Conservation (phyloP, 2,888 invertebrate species). For the Amblyjoppa fuscipennis region DNA sequence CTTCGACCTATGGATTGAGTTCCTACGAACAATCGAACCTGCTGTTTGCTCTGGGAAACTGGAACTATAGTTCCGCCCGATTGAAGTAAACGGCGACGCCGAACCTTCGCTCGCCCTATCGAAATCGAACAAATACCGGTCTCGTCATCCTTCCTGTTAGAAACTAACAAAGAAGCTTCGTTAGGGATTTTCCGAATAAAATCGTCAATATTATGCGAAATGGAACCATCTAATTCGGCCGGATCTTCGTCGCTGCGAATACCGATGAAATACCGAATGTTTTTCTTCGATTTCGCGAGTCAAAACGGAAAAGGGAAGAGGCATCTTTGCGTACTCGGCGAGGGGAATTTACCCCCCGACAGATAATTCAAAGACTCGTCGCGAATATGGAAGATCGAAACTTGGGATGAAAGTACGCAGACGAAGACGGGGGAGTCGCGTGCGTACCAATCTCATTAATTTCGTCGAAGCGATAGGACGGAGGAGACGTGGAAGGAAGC, state of each 20-base stretch:
- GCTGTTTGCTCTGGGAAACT: neutral
- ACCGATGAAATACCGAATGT: constrained; percentile 60
- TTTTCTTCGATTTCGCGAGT: constrained; percentile 62
- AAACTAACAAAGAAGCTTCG: neutral
- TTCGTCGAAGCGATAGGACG: constrained; percentile 71
- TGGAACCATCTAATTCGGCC: constrained; percentile 13
- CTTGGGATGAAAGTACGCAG: constrained; percentile 46
- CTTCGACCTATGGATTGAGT: neutral
- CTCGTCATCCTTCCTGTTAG: neutral
- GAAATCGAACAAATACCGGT: neutral
- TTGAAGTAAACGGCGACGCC: neutral
- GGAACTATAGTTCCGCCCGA: neutral
- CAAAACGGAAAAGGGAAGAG: constrained; percentile 4
- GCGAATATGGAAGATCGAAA: constrained; percentile 36
- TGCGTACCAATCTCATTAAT: constrained; percentile 79
- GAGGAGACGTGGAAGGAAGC: constrained; percentile 21
- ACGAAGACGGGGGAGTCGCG: constrained; percentile 35
- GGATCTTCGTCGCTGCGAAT: constrained; percentile 22
- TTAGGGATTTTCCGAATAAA: constrained; percentile 41
- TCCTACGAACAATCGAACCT: neutral
- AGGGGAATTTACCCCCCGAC: constrained; percentile 41
- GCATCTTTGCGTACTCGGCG: constrained; percentile 33
- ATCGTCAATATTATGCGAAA: constrained; percentile 53
- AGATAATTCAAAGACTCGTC: constrained; percentile 8
- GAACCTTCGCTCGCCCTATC: neutral